phyloP scores from a whole-genome alignment of 1,140 invertebrate species.

The Branchinecta lindahli region DNA sequence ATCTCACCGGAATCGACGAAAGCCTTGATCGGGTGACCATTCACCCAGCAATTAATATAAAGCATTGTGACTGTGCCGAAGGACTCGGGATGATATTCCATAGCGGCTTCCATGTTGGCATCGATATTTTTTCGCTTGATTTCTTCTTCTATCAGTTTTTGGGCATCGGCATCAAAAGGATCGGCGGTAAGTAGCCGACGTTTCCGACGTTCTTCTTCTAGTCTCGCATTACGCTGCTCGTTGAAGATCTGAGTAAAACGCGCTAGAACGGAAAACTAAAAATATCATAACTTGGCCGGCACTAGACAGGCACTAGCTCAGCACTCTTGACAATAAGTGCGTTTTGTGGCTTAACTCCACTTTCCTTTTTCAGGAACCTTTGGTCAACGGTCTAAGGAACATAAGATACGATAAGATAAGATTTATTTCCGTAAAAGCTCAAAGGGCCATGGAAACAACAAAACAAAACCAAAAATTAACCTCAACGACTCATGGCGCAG shows the following conservation, averaged over 20 bases:
- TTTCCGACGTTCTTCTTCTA: slow-evolving; percentile 62
- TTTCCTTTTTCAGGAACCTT: no score
- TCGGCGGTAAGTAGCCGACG: slow-evolving; percentile 77
- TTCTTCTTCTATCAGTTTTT: slow-evolving; percentile 85
- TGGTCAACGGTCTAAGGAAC: no score
- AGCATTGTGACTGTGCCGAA: slow-evolving; percentile 96
- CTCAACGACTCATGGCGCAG: no score
- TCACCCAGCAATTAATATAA: slow-evolving; percentile 90
- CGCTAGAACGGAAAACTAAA: slow-evolving; percentile 37
- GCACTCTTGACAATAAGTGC: no score
- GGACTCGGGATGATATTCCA: slow-evolving; percentile 94
- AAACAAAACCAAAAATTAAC: no score
- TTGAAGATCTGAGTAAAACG: slow-evolving; percentile 62
- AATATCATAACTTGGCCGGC: slow-evolving; percentile 13
- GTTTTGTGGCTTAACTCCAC: no score
- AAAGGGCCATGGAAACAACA: no score
- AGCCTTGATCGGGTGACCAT: slow-evolving; percentile 88
- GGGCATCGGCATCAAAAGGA: slow-evolving; percentile 88
- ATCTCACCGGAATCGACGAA: slow-evolving; percentile 81
- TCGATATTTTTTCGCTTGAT: slow-evolving; percentile 91
- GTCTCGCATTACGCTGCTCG: slow-evolving; percentile 58
- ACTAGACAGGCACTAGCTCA: no score
- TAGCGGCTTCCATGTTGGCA: slow-evolving; percentile 95
- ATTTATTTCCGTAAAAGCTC: no score
- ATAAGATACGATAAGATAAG: no score